Evolutionary conservation across 1,140 invertebrate genomes (phyloP).

Genomic region (Xylocopa sonorina): DNA sequence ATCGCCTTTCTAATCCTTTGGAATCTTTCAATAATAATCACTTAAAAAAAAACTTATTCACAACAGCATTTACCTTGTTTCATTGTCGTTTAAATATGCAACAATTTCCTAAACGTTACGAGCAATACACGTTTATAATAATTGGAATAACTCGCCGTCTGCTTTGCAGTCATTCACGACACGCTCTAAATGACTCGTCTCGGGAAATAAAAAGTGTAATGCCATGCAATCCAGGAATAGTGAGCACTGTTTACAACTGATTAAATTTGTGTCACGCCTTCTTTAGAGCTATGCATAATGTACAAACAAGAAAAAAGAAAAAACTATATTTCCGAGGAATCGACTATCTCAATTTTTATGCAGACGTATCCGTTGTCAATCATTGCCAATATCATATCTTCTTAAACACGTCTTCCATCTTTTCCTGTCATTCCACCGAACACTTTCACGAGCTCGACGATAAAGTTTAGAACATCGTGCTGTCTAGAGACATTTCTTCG

Average conservation of each 20-base stretch:
- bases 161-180: slow-evolving; percentile 28
- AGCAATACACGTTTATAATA: not conserved
- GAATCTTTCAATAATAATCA: too few relatives aligned
- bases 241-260: slow-evolving; percentile 17
- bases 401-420: not conserved
- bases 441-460: slow-evolving; percentile 14
- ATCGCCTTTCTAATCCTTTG: too few relatives aligned
- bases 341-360: too few relatives aligned
- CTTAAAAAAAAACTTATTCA: too few relatives aligned
- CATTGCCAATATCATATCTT: too few relatives aligned
- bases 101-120: not conserved
- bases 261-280: slow-evolving; percentile 31
- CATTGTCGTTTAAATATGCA: not conserved
- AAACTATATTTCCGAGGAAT: too few relatives aligned
- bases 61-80: too few relatives aligned
- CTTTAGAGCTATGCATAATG: not conserved
- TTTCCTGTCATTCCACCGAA: not conserved
- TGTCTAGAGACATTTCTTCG: not conserved
- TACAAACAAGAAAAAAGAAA: too few relatives aligned
- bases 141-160: slow-evolving; percentile 12
- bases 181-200: slow-evolving; percentile 54
- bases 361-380: too few relatives aligned
- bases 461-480: not conserved
- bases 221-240: not conserved
- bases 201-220: slow-evolving; percentile 13